These are phyloP conservation scores for Neomorphus geoffroyi DNA, from an alignment of 2,797 vertebrate genomes.

Conservation along the genomic window DNA sequence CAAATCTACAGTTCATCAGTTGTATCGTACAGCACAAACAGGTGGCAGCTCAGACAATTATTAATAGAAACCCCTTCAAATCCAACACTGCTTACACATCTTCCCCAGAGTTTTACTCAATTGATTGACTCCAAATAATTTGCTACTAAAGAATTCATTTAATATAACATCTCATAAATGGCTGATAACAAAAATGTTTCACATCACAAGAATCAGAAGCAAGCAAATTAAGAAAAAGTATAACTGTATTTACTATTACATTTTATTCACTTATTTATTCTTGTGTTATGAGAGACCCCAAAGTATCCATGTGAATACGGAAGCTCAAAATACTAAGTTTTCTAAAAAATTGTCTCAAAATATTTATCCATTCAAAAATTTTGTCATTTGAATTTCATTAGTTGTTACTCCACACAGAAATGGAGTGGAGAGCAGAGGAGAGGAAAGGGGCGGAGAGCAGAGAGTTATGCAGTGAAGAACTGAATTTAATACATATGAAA, in stretches of 20 bases:
- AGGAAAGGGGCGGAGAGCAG: neutral
- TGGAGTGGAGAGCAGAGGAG: neutral
- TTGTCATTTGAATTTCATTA: neutral
- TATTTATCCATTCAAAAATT: neutral
- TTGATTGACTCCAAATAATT: conserved; percentile 30
- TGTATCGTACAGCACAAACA: neutral
- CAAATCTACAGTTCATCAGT: neutral
- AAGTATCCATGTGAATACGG: neutral
- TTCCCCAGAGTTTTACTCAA: neutral
- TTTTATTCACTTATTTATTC: neutral
- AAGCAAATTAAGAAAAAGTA: conserved; percentile 17
- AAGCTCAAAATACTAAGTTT: neutral
- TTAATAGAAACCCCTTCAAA: conserved; percentile 20
- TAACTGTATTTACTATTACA: neutral
- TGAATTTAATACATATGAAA: neutral
- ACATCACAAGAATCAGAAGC: neutral
- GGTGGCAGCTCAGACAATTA: neutral
- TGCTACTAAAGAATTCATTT: neutral
- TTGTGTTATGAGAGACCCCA: neutral
- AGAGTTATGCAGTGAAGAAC: neutral
- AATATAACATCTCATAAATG: neutral
- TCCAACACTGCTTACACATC: neutral
- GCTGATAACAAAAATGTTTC: neutral
- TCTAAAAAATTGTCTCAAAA: neutral
- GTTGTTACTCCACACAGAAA: neutral